Percentiles rank a stretch among this genome's conserved stretches.
Evolutionary conservation across 1,140 invertebrate species (phyloP).

Genomic region (Micrasema minimum): DNA sequence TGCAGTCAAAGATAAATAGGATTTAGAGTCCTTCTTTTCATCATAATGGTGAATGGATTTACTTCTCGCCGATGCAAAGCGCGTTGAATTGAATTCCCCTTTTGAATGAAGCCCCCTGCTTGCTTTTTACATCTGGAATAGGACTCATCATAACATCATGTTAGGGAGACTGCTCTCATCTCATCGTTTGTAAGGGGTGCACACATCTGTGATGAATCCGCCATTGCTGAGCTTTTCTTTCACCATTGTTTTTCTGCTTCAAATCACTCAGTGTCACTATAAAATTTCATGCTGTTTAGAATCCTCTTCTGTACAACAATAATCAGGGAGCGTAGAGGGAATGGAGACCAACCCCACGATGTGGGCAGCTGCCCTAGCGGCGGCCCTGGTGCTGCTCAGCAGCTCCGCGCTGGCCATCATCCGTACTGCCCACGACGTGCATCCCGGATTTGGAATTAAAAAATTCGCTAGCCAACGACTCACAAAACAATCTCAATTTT

Average conservation of each 20-base stretch:
- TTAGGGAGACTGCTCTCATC: constrained; percentile 9
- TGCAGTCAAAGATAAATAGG: background rate
- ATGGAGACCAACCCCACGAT: constrained; percentile 36
- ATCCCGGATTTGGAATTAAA: constrained; percentile 86
- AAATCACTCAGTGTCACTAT: too few relatives aligned
- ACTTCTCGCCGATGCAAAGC: too few relatives aligned
- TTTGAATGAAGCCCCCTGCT: too few relatives aligned
- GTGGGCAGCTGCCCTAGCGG: constrained; percentile 28
- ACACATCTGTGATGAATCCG: constrained; percentile 20
- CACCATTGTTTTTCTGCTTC: too few relatives aligned
- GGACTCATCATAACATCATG: too few relatives aligned
- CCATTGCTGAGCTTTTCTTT: constrained; percentile 14
- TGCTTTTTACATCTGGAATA: too few relatives aligned
- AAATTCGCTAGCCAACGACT: constrained; percentile 69
- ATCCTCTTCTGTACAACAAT: too few relatives aligned
- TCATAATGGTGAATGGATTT: too few relatives aligned
- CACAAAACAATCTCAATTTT: constrained; percentile 69
- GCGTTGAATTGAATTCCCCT: too few relatives aligned
- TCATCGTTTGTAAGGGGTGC: background rate
- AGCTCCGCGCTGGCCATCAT: constrained; percentile 61
- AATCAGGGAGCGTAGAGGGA: constrained; percentile 26
- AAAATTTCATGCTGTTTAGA: too few relatives aligned
- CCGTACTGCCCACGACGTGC: constrained; percentile 83
- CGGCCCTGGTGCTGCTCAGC: constrained; percentile 54
- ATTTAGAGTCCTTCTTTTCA: too few relatives aligned